phyloP scores from a whole-genome alignment of 2,113 vertebrate species.

The Tachysurus fulvidraco region DNA sequence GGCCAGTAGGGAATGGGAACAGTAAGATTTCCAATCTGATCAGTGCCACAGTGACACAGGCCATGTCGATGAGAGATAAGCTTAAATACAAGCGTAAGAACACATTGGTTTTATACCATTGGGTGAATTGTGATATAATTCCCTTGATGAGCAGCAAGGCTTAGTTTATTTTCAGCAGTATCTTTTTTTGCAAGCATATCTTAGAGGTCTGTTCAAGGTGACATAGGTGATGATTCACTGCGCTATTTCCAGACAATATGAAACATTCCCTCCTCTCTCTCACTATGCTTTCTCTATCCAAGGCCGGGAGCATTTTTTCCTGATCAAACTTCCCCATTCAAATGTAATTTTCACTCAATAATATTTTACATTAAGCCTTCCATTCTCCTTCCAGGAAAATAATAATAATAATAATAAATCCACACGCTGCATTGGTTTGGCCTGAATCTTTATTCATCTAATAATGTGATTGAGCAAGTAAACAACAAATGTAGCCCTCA shows the following conservation, averaged over 20 bases:
- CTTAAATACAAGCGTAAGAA: constrained; percentile 48
- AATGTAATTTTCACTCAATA: constrained; percentile 26
- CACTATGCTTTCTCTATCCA: background rate
- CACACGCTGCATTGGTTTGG: background rate
- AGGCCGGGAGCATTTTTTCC: background rate
- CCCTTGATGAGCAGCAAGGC: constrained; percentile 45
- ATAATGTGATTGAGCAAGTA: background rate
- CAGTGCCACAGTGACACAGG: constrained; percentile 59
- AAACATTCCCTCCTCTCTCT: constrained; percentile 20
- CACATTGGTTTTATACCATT: constrained; percentile 40
- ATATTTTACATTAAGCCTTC: constrained; percentile 30
- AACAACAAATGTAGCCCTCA: background rate
- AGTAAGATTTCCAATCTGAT: constrained; percentile 59
- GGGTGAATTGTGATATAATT: constrained; percentile 53
- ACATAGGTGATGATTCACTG: constrained; percentile 27
- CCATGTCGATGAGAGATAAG: constrained; percentile 51
- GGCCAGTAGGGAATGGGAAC: constrained; percentile 21
- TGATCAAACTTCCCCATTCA: constrained; percentile 30
- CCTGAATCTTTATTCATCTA: constrained; percentile 35
- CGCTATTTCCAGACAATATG: constrained; percentile 36
- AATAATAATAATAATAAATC: background rate
- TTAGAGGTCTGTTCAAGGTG: constrained; percentile 18
- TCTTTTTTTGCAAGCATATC: constrained; percentile 46
- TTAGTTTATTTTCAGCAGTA: background rate
- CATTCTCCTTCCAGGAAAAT: constrained; percentile 19